These are phyloP conservation scores for Leucophenga varia DNA, from an alignment of 1,140 invertebrate species.

Conservation along the genomic window DNA sequence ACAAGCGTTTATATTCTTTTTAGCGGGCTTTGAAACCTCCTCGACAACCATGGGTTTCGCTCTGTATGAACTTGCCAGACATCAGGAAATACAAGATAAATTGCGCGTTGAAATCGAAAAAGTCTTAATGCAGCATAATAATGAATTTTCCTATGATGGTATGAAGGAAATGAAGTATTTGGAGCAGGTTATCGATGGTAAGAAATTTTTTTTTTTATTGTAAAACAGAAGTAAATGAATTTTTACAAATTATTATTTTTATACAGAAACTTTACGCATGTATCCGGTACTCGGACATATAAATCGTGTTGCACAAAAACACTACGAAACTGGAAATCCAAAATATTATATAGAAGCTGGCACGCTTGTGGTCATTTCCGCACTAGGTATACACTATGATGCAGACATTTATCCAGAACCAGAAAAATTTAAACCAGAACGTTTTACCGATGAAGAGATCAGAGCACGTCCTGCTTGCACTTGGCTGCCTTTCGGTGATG, in stretches of 20 bases:
- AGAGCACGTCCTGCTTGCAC: constrained; percentile 58
- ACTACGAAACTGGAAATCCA: constrained; percentile 57
- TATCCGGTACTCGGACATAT: constrained; percentile 62
- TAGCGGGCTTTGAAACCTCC: constrained; percentile 30
- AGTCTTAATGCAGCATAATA: constrained; percentile 43
- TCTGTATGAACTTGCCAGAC: constrained; percentile 59
- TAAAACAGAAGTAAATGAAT: neutral
- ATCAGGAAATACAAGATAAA: constrained; percentile 63
- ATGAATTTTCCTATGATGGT: constrained; percentile 55
- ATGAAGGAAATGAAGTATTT: constrained; percentile 62
- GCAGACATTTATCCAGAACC: too few relatives aligned
- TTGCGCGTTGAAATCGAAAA: constrained; percentile 60
- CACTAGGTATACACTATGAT: constrained; percentile 62
- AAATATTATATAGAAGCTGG: constrained; percentile 60
- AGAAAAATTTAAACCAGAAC: constrained; percentile 62
- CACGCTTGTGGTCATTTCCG: constrained; percentile 62
- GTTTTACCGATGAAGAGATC: constrained; percentile 54
- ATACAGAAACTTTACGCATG: constrained; percentile 62
- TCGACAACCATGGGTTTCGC: constrained; percentile 51
- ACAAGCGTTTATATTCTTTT: constrained; percentile 25
- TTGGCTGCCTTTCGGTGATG: constrained; percentile 46
- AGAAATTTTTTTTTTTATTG: constrained; percentile 1
- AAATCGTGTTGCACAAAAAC: constrained; percentile 33
- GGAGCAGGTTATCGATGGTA: constrained; percentile 57
- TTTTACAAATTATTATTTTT: neutral